A percentile compares a stretch with the other conserved stretches of the same genome.
phyloP scores from a whole-genome alignment of 2,113 vertebrate genomes.

The Crocuta crocuta region DNA sequence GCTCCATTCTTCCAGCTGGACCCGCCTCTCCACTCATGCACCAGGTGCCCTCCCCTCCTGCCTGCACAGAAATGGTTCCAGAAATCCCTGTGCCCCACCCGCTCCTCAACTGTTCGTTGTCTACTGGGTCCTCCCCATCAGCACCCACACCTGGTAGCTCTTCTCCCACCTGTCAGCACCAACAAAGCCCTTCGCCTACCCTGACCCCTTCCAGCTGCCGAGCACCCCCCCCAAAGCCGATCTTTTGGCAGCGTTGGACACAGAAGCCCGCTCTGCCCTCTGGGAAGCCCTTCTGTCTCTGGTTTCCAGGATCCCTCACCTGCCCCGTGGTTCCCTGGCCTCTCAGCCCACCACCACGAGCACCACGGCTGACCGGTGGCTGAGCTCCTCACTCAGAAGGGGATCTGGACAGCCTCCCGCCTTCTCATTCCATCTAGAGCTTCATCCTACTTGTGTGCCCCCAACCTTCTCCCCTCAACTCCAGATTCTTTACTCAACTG shows the following conservation, averaged over 20 bases:
- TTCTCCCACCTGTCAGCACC: background rate
- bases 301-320: background rate
- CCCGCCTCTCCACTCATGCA: rapidly evolving
- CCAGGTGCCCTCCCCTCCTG: too few relatives aligned
- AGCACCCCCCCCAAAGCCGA: background rate
- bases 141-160: background rate
- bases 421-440: background rate
- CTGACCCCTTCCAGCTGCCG: background rate
- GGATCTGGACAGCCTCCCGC: too few relatives aligned
- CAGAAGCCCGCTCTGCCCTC: background rate
- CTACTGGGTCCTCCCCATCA: background rate
- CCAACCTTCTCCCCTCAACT: background rate
- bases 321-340: too few relatives aligned
- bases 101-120: background rate
- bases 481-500: background rate
- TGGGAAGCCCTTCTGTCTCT: background rate
- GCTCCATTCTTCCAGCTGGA: too few relatives aligned
- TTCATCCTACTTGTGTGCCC: too few relatives aligned
- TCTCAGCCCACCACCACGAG: background rate
- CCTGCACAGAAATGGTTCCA: background rate
- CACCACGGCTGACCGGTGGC: background rate
- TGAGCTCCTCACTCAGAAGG: too few relatives aligned
- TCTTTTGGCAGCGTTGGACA: too few relatives aligned
- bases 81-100: background rate
- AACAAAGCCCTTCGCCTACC: background rate